These are phyloP conservation scores for Zalophus californianus DNA, from an alignment of 2,797 vertebrate genomes.

Conservation along the genomic window DNA sequence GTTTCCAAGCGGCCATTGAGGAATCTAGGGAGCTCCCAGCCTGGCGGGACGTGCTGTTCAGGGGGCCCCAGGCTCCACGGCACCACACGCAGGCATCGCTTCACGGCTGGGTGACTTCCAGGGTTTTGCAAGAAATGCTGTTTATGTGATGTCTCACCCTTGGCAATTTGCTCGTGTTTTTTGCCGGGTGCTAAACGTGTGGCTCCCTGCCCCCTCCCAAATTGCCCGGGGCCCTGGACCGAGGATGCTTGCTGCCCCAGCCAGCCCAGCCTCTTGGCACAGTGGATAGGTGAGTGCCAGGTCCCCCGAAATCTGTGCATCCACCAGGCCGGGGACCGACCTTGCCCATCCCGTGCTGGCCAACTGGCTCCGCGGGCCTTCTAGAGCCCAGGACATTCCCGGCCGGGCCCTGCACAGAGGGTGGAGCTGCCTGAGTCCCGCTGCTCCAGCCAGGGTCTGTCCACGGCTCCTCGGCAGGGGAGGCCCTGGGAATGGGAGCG, in stretches of 20 bases:
- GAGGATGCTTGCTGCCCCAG: background rate
- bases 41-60: constrained; percentile 82
- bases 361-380: background rate
- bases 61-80: constrained; percentile 70
- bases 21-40: constrained; percentile 77
- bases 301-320: fast-evolving
- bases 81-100: constrained; percentile 82
- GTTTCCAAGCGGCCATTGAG: constrained; percentile 80
- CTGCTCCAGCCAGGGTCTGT: background rate
- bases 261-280: background rate
- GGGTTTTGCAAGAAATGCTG: constrained; percentile 87
- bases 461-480: background rate
- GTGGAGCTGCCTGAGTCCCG: fast-evolving
- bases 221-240: background rate
- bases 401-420: too few species aligned
- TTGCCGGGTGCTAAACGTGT: constrained; percentile 79
- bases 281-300: background rate
- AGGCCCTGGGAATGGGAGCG: background rate
- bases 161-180: constrained; percentile 86
- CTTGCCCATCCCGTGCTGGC: too few species aligned
- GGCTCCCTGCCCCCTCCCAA: background rate
- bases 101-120: constrained; percentile 86
- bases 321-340: background rate
- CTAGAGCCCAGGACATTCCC: fast-evolving
- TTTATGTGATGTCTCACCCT: constrained; percentile 85